These are phyloP conservation scores for Temnothorax nylanderi DNA, from an alignment of 1,140 invertebrate genomes.

Conservation along the genomic window DNA sequence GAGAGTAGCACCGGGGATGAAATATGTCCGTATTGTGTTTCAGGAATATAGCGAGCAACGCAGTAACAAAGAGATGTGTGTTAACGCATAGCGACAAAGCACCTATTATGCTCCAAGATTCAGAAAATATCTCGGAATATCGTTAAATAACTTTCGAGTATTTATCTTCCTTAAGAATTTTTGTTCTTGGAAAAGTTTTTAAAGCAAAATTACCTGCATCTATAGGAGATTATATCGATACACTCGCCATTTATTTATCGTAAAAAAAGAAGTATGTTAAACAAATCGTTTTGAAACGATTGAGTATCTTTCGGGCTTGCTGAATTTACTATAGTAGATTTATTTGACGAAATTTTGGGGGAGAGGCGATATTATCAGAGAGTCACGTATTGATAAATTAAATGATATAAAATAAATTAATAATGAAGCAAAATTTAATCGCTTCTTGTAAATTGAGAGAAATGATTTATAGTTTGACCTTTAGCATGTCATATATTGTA, in stretches of 20 bases:
- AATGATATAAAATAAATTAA: constrained; percentile 19
- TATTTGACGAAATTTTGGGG: background rate
- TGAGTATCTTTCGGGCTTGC: background rate
- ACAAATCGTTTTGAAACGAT: background rate
- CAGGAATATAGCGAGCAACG: background rate
- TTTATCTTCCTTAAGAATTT: constrained; percentile 5
- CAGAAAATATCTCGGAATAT: constrained; percentile 16
- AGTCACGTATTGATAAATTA: background rate
- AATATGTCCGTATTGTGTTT: constrained; percentile 43
- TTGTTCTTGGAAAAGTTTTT: background rate
- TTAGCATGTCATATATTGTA: background rate
- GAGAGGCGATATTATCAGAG: background rate
- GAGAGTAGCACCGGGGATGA: constrained; percentile 19
- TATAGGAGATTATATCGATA: background rate
- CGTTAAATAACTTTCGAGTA: background rate
- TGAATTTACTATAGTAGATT: background rate
- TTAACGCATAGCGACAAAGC: background rate
- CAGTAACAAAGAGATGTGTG: constrained; percentile 14
- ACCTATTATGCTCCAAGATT: background rate
- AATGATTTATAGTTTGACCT: background rate
- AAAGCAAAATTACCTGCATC: background rate
- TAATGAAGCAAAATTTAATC: background rate
- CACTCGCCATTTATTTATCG: background rate
- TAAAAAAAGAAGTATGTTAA: background rate
- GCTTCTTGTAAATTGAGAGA: background rate